Conservation (phyloP, 2,888 invertebrate species). For the Agonopterix heracliana region DNA sequence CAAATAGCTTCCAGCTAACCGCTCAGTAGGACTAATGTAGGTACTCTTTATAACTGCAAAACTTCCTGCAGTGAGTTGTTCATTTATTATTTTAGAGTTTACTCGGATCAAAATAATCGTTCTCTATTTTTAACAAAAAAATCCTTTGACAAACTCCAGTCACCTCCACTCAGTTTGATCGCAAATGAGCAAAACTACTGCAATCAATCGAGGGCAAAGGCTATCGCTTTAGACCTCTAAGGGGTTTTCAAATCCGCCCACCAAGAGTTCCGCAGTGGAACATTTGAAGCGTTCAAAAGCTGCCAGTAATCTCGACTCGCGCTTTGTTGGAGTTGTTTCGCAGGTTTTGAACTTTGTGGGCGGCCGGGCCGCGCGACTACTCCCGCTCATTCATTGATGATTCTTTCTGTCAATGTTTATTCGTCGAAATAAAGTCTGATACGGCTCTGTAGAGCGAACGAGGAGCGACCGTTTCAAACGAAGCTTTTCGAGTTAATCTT, state of each 20-base stretch:
- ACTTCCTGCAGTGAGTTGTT: too few relatives aligned
- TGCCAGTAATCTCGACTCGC: conserved; percentile 42
- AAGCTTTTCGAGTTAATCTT: conserved; percentile 12
- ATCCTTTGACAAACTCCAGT: conserved; percentile 28
- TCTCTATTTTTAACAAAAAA: conserved; percentile 13
- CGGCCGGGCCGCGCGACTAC: conserved; percentile 24
- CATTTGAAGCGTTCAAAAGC: conserved; percentile 47
- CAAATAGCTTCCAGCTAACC: conserved; percentile 33
- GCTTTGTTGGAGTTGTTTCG: conserved; percentile 47
- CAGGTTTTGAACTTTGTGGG: conserved; percentile 41
- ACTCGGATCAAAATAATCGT: neutral
- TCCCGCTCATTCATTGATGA: conserved; percentile 22
- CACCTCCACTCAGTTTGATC: conserved; percentile 23
- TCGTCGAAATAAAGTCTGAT: conserved; percentile 13
- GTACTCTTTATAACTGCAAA: too few relatives aligned
- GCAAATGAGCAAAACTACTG: conserved; percentile 45
- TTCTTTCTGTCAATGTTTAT: conserved; percentile 11
- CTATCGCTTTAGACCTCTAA: conserved; percentile 43
- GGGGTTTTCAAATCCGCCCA: conserved; percentile 43
- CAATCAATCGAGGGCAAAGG: conserved; percentile 45
- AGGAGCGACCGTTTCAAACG: neutral
- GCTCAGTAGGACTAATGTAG: conserved; percentile 1
- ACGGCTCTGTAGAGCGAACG: conserved; percentile 4
- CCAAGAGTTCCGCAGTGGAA: conserved; percentile 36
- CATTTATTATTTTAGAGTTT: neutral